These are phyloP conservation scores for Boloria euphrosyne DNA, from an alignment of 2,888 invertebrate genomes.

Conservation along the genomic window DNA sequence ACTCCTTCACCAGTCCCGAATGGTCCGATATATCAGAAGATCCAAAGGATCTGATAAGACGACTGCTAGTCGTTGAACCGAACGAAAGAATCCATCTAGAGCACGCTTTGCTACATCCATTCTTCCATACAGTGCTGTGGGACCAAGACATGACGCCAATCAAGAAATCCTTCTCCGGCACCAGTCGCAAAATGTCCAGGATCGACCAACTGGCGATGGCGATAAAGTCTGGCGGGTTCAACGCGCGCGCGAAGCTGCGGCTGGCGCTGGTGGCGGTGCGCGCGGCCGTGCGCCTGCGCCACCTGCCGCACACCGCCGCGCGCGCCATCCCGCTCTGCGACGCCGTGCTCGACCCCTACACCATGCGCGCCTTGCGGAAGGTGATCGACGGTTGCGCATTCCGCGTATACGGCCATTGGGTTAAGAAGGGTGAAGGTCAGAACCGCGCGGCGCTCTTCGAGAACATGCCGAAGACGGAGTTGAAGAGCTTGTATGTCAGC, in stretches of 20 bases:
- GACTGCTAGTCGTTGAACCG: constrained; percentile 95
- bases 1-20: constrained; percentile 97
- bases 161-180: constrained; percentile 89
- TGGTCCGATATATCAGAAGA: constrained; percentile 98
- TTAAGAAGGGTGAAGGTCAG: constrained; percentile 99
- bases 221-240: constrained; percentile 89
- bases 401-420: constrained; percentile 99
- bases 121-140: constrained; percentile 96
- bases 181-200: constrained; percentile 90
- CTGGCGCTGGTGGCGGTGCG: constrained; percentile 92
- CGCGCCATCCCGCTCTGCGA: constrained; percentile 86
- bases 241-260: constrained; percentile 91
- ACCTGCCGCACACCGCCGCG: constrained; percentile 91
- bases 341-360: constrained; percentile 93
- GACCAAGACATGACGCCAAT: constrained; percentile 94
- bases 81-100: constrained; percentile 90
- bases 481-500: constrained; percentile 91
- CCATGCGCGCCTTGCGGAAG: constrained; percentile 93
- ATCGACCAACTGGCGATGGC: constrained; percentile 92
- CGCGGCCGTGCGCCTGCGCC: constrained; percentile 92
- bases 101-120: constrained; percentile 94
- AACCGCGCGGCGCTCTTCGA: constrained; percentile 99
- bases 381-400: constrained; percentile 98
- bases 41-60: constrained; percentile 95
- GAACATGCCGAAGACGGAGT: constrained; percentile 94